These are phyloP conservation scores for Sarcophaga caerulescens DNA, from an alignment of 2,888 invertebrate species.

Conservation along the genomic window DNA sequence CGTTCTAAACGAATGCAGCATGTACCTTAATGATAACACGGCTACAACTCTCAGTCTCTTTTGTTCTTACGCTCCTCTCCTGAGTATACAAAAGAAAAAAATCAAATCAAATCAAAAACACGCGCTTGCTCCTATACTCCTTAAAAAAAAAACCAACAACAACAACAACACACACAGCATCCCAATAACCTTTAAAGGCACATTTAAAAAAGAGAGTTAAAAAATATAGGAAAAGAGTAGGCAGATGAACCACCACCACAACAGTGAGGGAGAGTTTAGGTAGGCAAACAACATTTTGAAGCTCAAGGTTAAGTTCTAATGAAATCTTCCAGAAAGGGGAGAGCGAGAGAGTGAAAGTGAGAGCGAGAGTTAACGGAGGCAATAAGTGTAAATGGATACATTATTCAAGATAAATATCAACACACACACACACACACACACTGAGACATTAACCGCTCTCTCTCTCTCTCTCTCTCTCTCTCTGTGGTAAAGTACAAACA, in stretches of 20 bases:
- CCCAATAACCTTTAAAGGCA: background rate
- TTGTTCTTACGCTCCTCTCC: too few species aligned
- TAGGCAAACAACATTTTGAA: slow-evolving; percentile 45
- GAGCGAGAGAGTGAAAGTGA: background rate
- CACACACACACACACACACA: background rate
- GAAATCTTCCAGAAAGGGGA: background rate
- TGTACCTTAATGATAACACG: slow-evolving; percentile 60
- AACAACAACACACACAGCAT: background rate
- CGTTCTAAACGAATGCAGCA: slow-evolving; percentile 36
- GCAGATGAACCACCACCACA: background rate
- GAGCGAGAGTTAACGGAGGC: background rate
- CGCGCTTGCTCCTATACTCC: slow-evolving; percentile 73
- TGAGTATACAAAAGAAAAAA: slow-evolving; percentile 6
- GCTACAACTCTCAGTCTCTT: too few species aligned
- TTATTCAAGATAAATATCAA: background rate
- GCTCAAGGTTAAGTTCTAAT: slow-evolving; percentile 66
- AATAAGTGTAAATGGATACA: background rate
- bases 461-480: too few species aligned
- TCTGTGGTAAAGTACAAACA: too few species aligned
- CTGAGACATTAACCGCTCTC: too few species aligned
- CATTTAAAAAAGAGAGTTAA: background rate
- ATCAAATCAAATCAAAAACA: slow-evolving; percentile 77
- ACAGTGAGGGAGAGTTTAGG: background rate
- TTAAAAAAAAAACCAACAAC: too few species aligned
- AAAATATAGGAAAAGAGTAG: background rate